Percentiles rank a stretch among this genome's conserved stretches.
These are phyloP conservation scores for Apis florea DNA, from an alignment of 1,140 invertebrate species.

Conservation along the genomic window DNA sequence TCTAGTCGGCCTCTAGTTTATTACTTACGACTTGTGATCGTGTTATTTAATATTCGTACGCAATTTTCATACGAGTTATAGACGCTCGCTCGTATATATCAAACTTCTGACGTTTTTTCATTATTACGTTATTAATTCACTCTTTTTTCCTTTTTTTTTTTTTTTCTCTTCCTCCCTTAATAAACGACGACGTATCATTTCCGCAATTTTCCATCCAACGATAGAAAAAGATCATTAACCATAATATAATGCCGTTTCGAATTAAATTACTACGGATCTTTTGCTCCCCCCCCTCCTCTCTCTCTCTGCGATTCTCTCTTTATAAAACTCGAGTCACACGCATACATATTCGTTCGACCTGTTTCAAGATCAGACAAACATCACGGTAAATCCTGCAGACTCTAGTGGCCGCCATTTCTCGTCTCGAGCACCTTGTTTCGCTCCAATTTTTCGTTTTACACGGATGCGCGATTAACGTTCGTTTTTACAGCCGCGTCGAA, in stretches of 20 bases:
- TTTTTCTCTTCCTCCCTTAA: too few species aligned
- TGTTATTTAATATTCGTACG: not conserved
- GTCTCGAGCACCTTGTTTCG: not conserved
- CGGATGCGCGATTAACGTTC: slow-evolving; percentile 23
- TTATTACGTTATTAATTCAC: too few species aligned
- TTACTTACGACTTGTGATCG: not conserved
- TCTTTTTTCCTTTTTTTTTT: too few species aligned
- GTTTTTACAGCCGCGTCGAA: slow-evolving; percentile 17
- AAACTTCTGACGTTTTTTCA: too few species aligned
- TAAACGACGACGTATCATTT: too few species aligned
- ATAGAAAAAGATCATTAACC: too few species aligned
- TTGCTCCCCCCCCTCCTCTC: too few species aligned
- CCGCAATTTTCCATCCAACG: too few species aligned
- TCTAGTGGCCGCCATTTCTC: not conserved
- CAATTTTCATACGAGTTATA: too few species aligned
- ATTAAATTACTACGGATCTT: not conserved
- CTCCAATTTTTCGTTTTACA: not conserved
- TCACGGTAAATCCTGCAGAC: not conserved
- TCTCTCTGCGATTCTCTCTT: not conserved
- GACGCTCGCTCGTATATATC: too few species aligned
- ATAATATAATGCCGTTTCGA: too few species aligned
- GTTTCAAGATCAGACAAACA: not conserved
- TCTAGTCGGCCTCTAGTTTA: not conserved
- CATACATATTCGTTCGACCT: too few species aligned
- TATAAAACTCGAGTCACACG: not conserved